Base-by-base conservation (phyloP, 2,113 vertebrate genomes). In the Sorex araneus region DNA sequence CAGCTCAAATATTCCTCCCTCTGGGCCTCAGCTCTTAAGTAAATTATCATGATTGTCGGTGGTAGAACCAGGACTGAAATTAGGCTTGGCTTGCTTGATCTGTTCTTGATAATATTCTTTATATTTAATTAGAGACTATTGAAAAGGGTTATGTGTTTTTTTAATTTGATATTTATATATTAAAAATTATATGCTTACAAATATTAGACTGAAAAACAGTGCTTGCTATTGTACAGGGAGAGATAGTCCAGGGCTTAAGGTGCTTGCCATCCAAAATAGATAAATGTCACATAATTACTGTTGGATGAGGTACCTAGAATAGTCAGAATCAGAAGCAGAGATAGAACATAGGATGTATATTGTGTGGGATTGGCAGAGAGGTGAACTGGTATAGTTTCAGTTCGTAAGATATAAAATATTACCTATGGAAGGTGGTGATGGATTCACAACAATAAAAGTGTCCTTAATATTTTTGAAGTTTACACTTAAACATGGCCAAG, bases 91-190 rank as follows among this genome's bases (percentile, higher is more conserved):
- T 85, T 67, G 12, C 57, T 34, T 73, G 30, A 1, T 83, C 67
- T 80, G 34, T 70, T 84, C 74, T 27, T 30, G 27, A 40, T 11
- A 36, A 4, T 15, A 21, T 64, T 79, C 73, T 83, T 73, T 73
- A 74, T 75, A 64, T 32, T 63, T 6, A 60, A 21, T 76, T 45
- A 81, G 70, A 89, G 86, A 86, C 13, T 63, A 74, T 76, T 63
- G 13, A 84, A 71, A n/a, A 13, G 16, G 50, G 50, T 63, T 34
- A 34, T 82, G 78, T 11, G 0, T 63, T 92, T 95, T 50, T 6
- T 50, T 50, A 50, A 50, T 50, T 50, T 50, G 47, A 50, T 50
- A 50, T 50, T 50, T 50, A 54, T 8, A 30, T 2, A 8, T 64
- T 86, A 43, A 54, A 87, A 87, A 63, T 76, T 40, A 34, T 73